These are phyloP conservation scores for Tachina grossa DNA, from an alignment of 2,888 invertebrate species.

Conservation along the genomic window DNA sequence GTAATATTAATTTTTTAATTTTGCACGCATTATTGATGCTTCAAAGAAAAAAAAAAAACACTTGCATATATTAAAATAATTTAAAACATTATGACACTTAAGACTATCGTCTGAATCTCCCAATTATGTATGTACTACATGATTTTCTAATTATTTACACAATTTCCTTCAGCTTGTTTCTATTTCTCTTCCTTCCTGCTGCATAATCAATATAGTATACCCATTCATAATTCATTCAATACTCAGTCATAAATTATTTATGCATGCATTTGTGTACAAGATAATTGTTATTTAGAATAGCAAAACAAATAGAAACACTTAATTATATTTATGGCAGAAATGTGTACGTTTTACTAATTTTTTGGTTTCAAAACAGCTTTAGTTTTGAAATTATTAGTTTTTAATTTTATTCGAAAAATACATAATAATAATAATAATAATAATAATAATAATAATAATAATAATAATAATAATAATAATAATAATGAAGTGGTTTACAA, in stretches of 20 bases:
- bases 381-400: slow-evolving; percentile 3
- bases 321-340: slow-evolving; percentile 23
- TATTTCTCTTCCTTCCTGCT: slow-evolving; percentile 23
- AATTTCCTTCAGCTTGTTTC: slow-evolving; percentile 27
- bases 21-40: no score
- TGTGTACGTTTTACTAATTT: slow-evolving; percentile 9
- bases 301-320: slow-evolving; percentile 31
- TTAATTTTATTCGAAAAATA: slow-evolving; percentile 1
- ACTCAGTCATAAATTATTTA: slow-evolving; percentile 36
- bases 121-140: slow-evolving; percentile 15
- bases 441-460: no score
- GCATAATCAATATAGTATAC: background rate
- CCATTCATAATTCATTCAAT: slow-evolving; percentile 7
- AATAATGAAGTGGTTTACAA: background rate
- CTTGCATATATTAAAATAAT: no score
- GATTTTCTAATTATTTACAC: slow-evolving; percentile 41
- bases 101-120: background rate
- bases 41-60: no score
- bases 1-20: no score
- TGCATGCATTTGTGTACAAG: slow-evolving; percentile 10
- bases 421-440: background rate
- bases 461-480: no score
- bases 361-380: slow-evolving; percentile 1
- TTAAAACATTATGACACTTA: no score
- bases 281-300: slow-evolving; percentile 37